These are phyloP conservation scores for Bolborhynchus lineola DNA, from an alignment of 2,113 vertebrate genomes.

Conservation along the genomic window DNA sequence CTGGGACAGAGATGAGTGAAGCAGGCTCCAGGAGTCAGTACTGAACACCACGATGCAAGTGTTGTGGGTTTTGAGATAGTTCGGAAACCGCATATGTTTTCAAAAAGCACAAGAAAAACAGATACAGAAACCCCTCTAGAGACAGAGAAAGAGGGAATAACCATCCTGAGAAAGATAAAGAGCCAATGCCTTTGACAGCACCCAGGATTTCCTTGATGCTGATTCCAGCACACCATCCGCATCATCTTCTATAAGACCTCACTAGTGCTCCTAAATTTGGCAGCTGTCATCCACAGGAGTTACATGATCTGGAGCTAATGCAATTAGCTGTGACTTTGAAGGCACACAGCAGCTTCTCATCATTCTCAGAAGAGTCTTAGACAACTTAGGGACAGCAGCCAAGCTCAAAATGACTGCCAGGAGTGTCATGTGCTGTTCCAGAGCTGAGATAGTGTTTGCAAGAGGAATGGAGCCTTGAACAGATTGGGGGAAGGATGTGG, in stretches of 20 bases:
- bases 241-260: slow-evolving; percentile 18
- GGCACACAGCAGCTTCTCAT: slow-evolving; percentile 64
- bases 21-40: neutral
- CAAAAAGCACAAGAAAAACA: neutral
- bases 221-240: slow-evolving; percentile 22
- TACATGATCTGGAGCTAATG: slow-evolving; percentile 56
- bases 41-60: neutral
- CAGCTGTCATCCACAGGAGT: slow-evolving; percentile 52
- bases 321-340: slow-evolving; percentile 61
- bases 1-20: neutral
- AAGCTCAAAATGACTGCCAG: slow-evolving; percentile 52
- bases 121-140: neutral
- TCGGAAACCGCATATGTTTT: neutral
- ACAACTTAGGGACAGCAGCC: slow-evolving; percentile 61
- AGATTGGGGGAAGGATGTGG: slow-evolving; percentile 6
- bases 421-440: slow-evolving; percentile 50
- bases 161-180: neutral
- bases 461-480: neutral
- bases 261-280: slow-evolving; percentile 44
- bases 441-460: slow-evolving; percentile 36
- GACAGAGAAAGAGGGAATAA: neutral
- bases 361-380: slow-evolving; percentile 54
- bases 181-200: neutral
- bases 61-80: neutral
- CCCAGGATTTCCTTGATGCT: slow-evolving; percentile 20